Base-by-base conservation (phyloP, 2,888 invertebrate genomes). In the Ormyrus pomaceus region DNA sequence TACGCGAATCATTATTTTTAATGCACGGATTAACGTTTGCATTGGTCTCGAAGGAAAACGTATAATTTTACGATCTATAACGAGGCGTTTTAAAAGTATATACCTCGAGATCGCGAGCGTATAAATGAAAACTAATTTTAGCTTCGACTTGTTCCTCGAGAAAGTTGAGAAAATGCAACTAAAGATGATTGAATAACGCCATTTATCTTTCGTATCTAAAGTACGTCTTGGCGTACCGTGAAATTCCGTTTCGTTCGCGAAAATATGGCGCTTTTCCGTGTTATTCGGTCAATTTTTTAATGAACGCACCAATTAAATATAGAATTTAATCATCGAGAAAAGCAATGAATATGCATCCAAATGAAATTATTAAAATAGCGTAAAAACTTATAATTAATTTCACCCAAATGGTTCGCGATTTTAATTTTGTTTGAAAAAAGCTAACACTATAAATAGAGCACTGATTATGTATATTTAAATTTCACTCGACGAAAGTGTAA, bases 201-300 rank as follows among this genome's bases (percentile, higher is more conserved):
- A 70, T 70, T 48, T 59, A 58, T 13, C 6, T 59, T 46, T n/a
- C n/a, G 19, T 70, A 50, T 19, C 70, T 34, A 34, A 34, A 19
- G 53, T 61, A 51, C 61, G 8, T 48, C 19, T 73, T 19, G 6
- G 45, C 46, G 6, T 46, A 55, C 46, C 13, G 10, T 8, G 6
- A 8, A n/a, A 72, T 61, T 53, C 61, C 34, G 51, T 45, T 72
- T 34, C 51, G 5, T 55, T 45, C 19, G 48, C 19, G 48, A 6
- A 51, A 4, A 58, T 69, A 56, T 7, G 10, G 10, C 6, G 45
- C 64, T 64, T 34, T 73, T 64, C 73, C 45, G 64, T 8, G 55
- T 73, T 73, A 62, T 73, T 59, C 55, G 64, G 64, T 55, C 64
- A 19, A 73, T 11, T 70, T 50, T 34, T 34, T 34, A 34, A 34